Base-by-base conservation (phyloP, 2,888 invertebrate genomes). In the Tetrapedia diversipes region DNA sequence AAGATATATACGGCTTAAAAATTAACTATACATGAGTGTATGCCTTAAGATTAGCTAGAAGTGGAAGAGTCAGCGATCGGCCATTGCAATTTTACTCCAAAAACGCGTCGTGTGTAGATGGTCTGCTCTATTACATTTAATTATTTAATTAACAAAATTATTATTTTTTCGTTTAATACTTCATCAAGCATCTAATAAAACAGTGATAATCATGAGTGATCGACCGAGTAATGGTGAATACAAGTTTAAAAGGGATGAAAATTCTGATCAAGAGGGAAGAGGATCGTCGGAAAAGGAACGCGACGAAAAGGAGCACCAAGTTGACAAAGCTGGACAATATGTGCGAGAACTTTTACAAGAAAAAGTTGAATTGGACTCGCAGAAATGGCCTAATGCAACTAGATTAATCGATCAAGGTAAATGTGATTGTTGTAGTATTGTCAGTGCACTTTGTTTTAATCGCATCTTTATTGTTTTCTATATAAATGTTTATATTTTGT, bases 271-370 rank as follows among this genome's bases (percentile, higher is more conserved):
- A 22, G 87, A 84, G 74, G 85, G 70, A 82, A 88, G 83, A 85
- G 83, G 67, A 72, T 81, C 79, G 66, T 81, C 83, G 79, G 87
- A 86, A 76, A 94, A 93, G 93, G 92, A 91, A 32, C 93, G 93
- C 90, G 94, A 94, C 67, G 94, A 93, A 24, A 92, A 92, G 84
- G 92, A 93, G 59, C 94, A 93, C 88, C 92, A 95, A 73, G 94
- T 94, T 82, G 95, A 95, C 90, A 96, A 96, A 92, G 95, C 95
- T 90, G 95, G 94, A 67, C 96, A 96, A 92, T 96, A 96, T 89
- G 94, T 96, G 89, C 93, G 95, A 27, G 96, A 96, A 89, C 93
- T 96, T 71, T 89, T 96, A 75, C 94, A 94, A 59, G 96, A 96
- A 88, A 95, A 95, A 90, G 93, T 94, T 72, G 94, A 94, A 82